A percentile compares a stretch with the other conserved stretches of the same genome.
Conservation (phyloP, 1,140 invertebrate species). For the Drosophila insularis region DNA sequence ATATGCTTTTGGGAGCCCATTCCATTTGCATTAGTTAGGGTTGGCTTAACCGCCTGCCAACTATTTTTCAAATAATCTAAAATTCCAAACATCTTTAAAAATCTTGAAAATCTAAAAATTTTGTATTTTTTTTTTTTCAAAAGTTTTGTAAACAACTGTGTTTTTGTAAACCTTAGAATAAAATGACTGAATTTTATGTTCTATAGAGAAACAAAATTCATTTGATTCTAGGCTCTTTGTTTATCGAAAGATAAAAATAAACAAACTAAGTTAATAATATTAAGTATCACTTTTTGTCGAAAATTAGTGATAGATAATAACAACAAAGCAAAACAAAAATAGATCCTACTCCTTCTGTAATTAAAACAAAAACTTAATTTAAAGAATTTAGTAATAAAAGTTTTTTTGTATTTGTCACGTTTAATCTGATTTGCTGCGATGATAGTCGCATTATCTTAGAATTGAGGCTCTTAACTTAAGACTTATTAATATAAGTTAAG, state of each 20-base stretch:
- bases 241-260: too few relatives aligned
- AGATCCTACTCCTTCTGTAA: too few relatives aligned
- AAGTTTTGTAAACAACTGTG: background rate
- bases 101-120: background rate
- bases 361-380: too few relatives aligned
- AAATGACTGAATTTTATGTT: background rate
- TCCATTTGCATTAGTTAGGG: background rate
- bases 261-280: too few relatives aligned
- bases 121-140: background rate
- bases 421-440: background rate
- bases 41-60: background rate
- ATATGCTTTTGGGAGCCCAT: background rate
- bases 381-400: too few relatives aligned
- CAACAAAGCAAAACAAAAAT: too few relatives aligned
- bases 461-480: conserved; percentile 66
- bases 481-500: conserved; percentile 48
- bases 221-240: too few relatives aligned
- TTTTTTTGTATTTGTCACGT: background rate
- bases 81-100: background rate
- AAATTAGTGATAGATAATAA: too few relatives aligned
- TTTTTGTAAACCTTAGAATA: background rate
- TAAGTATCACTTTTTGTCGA: too few relatives aligned
- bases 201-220: background rate
- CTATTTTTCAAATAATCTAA: background rate
- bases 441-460: conserved; percentile 57